A percentile compares a stretch with the other conserved stretches of the same genome.
Evolutionary conservation across 2,888 invertebrate species (phyloP).

Genomic region (Formica aserva): DNA sequence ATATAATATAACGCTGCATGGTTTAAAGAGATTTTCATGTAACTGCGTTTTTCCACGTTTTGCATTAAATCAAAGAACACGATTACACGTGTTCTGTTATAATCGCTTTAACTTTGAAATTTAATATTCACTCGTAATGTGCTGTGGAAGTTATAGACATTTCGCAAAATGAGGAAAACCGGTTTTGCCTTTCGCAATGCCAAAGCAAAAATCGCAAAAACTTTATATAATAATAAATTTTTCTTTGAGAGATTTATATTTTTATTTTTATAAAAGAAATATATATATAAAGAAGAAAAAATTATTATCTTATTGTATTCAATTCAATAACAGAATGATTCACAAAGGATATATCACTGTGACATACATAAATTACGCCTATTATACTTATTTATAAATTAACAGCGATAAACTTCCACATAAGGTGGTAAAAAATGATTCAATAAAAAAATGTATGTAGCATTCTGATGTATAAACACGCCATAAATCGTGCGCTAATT

Average conservation of each 20-base stretch:
- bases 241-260: not conserved
- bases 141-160: not conserved
- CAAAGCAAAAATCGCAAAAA: slow-evolving; percentile 5
- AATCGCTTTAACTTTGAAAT: not conserved
- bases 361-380: not conserved
- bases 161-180: not conserved
- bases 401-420: not conserved
- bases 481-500: not conserved
- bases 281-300: not conserved
- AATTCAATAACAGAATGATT: not conserved
- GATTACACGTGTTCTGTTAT: not conserved
- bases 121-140: not conserved
- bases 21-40: not conserved
- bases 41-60: not conserved
- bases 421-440: not conserved
- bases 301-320: not conserved
- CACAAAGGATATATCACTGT: not conserved
- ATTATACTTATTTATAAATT: not conserved
- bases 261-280: not conserved
- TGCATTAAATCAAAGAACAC: not conserved
- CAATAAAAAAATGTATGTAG: not conserved
- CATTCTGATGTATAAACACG: not conserved
- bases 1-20: too few relatives aligned
- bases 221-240: not conserved
- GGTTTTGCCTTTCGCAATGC: not conserved